Evolutionary conservation across 2,797 vertebrate genomes (phyloP).

Genomic region (Pelobates cultripes): DNA sequence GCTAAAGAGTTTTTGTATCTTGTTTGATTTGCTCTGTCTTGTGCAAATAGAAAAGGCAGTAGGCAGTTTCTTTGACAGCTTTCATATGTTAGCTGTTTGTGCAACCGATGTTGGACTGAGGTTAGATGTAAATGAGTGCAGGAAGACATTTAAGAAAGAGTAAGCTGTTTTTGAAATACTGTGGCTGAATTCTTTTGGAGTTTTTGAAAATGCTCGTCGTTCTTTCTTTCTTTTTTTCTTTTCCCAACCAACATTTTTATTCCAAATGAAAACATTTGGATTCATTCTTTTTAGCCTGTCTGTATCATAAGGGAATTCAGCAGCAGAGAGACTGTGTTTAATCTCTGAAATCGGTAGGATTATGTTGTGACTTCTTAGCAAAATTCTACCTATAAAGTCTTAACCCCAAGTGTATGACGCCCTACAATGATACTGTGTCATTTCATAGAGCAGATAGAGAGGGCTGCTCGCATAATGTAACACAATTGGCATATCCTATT

Average conservation of each 20-base stretch:
- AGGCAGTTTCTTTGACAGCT: slow-evolving; percentile 24
- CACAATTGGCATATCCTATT: too few species aligned
- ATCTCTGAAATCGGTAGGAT: too few species aligned
- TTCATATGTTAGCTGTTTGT: slow-evolving; percentile 15
- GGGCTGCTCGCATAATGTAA: neutral
- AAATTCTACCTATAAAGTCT: neutral
- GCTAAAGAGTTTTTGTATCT: slow-evolving; percentile 34
- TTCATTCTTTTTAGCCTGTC: neutral
- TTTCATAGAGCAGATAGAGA: neutral
- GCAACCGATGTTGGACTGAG: slow-evolving; percentile 10
- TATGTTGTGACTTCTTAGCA: too few species aligned
- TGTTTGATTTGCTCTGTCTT: slow-evolving; percentile 38
- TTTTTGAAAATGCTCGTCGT: neutral
- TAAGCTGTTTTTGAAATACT: neutral
- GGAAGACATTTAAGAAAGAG: slow-evolving; percentile 9
- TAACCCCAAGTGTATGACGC: neutral
- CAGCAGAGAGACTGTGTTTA: neutral
- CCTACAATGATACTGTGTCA: neutral
- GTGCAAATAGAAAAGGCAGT: slow-evolving; percentile 25
- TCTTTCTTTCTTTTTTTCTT: neutral
- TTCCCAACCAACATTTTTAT: neutral
- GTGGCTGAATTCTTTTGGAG: neutral
- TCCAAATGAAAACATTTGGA: neutral
- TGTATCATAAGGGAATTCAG: neutral
- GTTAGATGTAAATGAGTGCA: neutral